Conservation (phyloP, 2,113 vertebrate genomes). For the Acanthisitta chloris region DNA sequence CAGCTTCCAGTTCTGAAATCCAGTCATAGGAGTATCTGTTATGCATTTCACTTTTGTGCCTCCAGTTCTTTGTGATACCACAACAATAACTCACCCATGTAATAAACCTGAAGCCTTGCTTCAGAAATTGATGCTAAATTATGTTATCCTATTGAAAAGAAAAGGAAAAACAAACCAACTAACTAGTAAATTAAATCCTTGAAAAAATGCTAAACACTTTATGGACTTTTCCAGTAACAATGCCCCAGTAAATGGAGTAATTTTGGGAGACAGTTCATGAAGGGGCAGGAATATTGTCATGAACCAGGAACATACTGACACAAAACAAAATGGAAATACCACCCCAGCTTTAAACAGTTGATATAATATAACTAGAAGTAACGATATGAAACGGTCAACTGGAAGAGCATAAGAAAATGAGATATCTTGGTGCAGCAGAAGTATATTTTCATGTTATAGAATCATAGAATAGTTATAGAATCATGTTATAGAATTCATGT, state of each 20-base stretch:
- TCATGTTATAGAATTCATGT: not conserved
- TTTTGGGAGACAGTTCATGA: not conserved
- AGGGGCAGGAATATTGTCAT: not conserved
- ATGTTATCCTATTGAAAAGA: not conserved
- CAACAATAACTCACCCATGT: accelerated
- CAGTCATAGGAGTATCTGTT: not conserved
- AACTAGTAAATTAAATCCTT: not conserved
- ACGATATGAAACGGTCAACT: not conserved
- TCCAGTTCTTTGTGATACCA: not conserved
- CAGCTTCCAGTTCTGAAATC: not conserved
- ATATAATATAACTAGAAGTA: not conserved
- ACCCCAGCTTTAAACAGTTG: not conserved
- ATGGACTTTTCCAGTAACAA: not conserved
- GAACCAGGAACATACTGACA: not conserved
- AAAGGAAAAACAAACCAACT: too few species aligned
- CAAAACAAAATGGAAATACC: not conserved
- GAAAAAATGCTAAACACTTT: not conserved
- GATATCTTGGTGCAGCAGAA: not conserved
- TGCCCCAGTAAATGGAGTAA: not conserved
- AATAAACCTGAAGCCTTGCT: not conserved
- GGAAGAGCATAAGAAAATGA: not conserved
- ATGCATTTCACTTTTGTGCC: not conserved
- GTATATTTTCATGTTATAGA: not conserved
- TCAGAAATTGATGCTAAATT: not conserved
- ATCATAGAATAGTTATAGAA: not conserved